Evolutionary conservation across 2,113 vertebrate species (phyloP).

Genomic region (Sorex araneus): DNA sequence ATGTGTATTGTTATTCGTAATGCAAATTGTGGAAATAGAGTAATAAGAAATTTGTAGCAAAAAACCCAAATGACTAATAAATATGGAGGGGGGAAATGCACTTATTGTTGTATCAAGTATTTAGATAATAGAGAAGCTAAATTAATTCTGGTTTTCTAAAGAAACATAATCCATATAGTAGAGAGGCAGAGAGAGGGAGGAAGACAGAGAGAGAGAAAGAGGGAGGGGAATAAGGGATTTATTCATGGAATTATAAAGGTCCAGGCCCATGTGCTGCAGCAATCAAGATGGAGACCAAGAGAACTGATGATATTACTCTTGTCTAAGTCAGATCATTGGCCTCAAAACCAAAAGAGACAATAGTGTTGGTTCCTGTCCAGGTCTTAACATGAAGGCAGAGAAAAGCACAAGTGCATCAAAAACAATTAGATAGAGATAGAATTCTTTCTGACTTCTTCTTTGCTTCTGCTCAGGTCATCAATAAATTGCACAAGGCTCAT

Average conservation of each 20-base stretch:
- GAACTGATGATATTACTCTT: neutral
- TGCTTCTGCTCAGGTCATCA: neutral
- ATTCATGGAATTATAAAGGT: neutral
- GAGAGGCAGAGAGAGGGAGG: too few relatives aligned
- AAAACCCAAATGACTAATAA: slow-evolving; percentile 41
- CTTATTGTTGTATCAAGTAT: neutral
- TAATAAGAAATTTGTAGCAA: slow-evolving; percentile 2
- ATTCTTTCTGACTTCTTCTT: neutral
- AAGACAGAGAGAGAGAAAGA: neutral
- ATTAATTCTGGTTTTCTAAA: neutral
- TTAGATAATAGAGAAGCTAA: neutral
- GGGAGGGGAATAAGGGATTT: neutral
- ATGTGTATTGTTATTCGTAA: neutral
- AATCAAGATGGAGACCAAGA: neutral
- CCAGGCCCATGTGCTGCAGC: neutral
- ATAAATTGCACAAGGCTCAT: neutral
- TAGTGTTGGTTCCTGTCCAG: neutral
- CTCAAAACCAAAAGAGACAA: neutral
- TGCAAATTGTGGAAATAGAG: neutral
- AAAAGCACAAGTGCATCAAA: neutral
- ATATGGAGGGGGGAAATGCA: too few relatives aligned
- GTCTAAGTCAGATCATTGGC: neutral
- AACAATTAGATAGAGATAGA: neutral
- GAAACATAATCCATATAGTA: neutral
- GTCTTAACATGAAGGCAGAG: neutral